Evolutionary conservation across 2,113 vertebrate genomes (phyloP).

Genomic region (Labrus mixtus): DNA sequence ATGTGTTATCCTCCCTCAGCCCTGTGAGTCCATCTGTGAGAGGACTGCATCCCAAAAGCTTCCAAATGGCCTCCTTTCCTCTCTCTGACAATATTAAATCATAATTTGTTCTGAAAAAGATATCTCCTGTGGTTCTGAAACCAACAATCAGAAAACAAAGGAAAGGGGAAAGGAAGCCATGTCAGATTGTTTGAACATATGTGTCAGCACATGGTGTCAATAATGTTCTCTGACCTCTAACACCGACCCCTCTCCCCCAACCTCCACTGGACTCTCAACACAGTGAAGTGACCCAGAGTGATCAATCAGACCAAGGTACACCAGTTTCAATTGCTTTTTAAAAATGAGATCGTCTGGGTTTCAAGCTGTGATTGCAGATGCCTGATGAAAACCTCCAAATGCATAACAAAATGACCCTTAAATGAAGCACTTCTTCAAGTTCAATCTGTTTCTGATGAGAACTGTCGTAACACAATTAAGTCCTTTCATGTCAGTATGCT

Average conservation of each 20-base stretch:
- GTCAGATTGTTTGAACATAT: slow-evolving; percentile 45
- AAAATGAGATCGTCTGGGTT: slow-evolving; percentile 59
- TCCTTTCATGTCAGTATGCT: not conserved
- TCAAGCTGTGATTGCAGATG: slow-evolving; percentile 70
- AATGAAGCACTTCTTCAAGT: slow-evolving; percentile 81
- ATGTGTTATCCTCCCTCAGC: slow-evolving; percentile 53
- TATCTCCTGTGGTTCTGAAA: not conserved
- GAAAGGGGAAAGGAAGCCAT: slow-evolving; percentile 64
- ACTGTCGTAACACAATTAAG: not conserved
- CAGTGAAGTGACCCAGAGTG: slow-evolving; percentile 70
- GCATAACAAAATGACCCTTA: slow-evolving; percentile 33
- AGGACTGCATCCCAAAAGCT: slow-evolving; percentile 59
- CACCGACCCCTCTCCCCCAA: slow-evolving; percentile 64
- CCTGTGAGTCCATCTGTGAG: slow-evolving; percentile 65
- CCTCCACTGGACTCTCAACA: slow-evolving; percentile 67
- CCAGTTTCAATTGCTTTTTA: slow-evolving; percentile 28
- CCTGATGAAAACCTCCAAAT: slow-evolving; percentile 33
- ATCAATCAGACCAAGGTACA: slow-evolving; percentile 40
- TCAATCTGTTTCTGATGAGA: slow-evolving; percentile 32
- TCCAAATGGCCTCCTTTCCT: slow-evolving; percentile 72
- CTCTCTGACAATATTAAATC: slow-evolving; percentile 24
- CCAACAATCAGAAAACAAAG: slow-evolving; percentile 12
- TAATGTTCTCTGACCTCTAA: slow-evolving; percentile 70
- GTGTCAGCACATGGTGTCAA: slow-evolving; percentile 69
- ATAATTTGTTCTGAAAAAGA: not conserved